Percentiles rank a stretch among this genome's conserved stretches.
These are phyloP conservation scores for Sitta carolinensis DNA, from an alignment of 2,797 vertebrate genomes.

Conservation along the genomic window DNA sequence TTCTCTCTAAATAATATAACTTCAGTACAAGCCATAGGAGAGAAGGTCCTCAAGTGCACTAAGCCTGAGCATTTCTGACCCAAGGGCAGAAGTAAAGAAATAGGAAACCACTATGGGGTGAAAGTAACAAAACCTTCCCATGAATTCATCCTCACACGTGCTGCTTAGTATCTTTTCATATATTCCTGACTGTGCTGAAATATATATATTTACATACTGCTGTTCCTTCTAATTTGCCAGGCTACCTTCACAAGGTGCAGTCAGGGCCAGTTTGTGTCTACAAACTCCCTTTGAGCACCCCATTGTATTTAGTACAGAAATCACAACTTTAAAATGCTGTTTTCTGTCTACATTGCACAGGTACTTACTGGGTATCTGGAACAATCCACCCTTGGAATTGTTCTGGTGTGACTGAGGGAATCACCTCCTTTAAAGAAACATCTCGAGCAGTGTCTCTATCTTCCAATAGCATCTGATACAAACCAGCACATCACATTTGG, in stretches of 20 bases:
- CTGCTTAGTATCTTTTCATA: background rate
- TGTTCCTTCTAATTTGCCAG: background rate
- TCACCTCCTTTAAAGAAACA: background rate
- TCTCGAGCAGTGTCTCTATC: background rate
- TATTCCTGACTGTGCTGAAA: background rate
- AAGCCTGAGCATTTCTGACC: background rate
- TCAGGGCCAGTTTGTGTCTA: accelerated
- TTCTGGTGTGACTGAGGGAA: background rate
- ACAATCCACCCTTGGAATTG: background rate
- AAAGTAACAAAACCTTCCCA: background rate
- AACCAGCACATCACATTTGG: background rate
- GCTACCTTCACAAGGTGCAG: background rate
- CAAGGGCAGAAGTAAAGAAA: background rate
- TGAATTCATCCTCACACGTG: background rate
- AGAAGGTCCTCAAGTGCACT: background rate
- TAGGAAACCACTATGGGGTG: background rate
- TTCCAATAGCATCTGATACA: background rate
- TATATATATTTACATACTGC: background rate
- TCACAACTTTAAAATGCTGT: background rate
- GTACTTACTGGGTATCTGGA: background rate
- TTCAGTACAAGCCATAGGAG: background rate
- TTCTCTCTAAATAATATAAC: background rate
- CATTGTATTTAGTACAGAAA: background rate
- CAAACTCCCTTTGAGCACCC: background rate
- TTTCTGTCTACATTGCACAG: background rate